Conservation (phyloP, 1,140 invertebrate genomes). For the Linepithema humile region DNA sequence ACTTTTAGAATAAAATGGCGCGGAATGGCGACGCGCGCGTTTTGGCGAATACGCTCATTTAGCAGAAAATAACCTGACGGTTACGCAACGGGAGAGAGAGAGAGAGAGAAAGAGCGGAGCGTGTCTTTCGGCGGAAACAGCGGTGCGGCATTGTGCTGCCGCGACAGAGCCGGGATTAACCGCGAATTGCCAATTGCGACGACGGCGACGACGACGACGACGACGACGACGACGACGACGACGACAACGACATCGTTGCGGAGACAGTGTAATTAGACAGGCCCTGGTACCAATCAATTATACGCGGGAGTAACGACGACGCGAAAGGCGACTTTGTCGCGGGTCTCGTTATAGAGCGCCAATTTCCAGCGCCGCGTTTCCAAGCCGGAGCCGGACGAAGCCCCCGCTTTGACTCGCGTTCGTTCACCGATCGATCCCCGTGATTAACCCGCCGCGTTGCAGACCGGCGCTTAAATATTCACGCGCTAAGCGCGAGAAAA, state of each 20-base stretch:
- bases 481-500: slow-evolving; percentile 40
- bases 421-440: slow-evolving; percentile 40
- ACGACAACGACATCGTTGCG: neutral
- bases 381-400: neutral
- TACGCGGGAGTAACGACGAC: slow-evolving; percentile 13
- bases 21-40: neutral
- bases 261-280: slow-evolving; percentile 35
- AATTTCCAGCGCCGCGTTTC: slow-evolving; percentile 8
- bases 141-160: slow-evolving; percentile 11
- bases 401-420: neutral
- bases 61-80: slow-evolving; percentile 19
- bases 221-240: neutral
- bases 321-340: slow-evolving; percentile 39
- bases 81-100: neutral
- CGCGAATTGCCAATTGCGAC: slow-evolving; percentile 32
- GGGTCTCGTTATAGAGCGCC: slow-evolving; percentile 20
- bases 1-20: slow-evolving; percentile 28
- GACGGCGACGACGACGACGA: slow-evolving; percentile 1
- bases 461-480: slow-evolving; percentile 38
- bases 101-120: neutral
- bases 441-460: slow-evolving; percentile 29
- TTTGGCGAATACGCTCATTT: slow-evolving; percentile 33
- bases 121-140: neutral
- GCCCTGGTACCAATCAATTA: slow-evolving; percentile 45
- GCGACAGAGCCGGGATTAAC: slow-evolving; percentile 10